Conservation (phyloP, 2,797 vertebrate species). For the Zenarchopterus dispar region DNA sequence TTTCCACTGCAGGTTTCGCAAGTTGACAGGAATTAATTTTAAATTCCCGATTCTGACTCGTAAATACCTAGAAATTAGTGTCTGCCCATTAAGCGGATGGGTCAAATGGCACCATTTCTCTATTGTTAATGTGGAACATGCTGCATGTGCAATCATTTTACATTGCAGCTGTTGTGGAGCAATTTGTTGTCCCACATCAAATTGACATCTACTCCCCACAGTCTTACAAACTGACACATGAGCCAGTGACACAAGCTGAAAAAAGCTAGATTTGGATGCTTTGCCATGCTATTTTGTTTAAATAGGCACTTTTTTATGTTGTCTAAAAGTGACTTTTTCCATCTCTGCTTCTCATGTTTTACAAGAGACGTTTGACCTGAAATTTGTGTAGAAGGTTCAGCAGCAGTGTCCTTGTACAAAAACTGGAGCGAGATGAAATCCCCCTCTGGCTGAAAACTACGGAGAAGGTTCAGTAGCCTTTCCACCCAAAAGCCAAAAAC, state of each 20-base stretch:
- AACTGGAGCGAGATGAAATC: conserved; percentile 61
- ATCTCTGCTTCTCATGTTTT: conserved; percentile 42
- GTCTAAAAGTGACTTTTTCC: conserved; percentile 27
- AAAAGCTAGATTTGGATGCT: conserved; percentile 18
- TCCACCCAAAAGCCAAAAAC: conserved; percentile 54
- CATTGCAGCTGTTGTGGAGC: conserved; percentile 27
- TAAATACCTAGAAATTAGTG: conserved; percentile 34
- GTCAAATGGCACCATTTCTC: conserved; percentile 32
- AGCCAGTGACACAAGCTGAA: conserved; percentile 35
- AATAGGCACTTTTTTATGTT: conserved; percentile 5
- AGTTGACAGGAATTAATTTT: conserved; percentile 28
- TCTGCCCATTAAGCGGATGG: conserved; percentile 30
- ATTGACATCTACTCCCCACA: conserved; percentile 31
- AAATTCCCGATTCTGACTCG: conserved; percentile 23
- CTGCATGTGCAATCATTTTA: conserved; percentile 17
- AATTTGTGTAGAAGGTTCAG: conserved; percentile 63
- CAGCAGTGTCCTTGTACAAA: conserved; percentile 73
- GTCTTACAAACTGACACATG: conserved; percentile 19
- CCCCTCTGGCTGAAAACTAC: conserved; percentile 57
- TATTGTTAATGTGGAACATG: conserved; percentile 33
- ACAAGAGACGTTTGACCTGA: conserved; percentile 45
- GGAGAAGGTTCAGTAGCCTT: conserved; percentile 54
- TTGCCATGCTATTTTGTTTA: conserved; percentile 31
- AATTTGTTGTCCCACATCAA: conserved; percentile 30
- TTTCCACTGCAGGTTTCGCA: conserved; percentile 21